phyloP scores from a whole-genome alignment of 2,797 vertebrate species.

The Sternarchorhynchus goeldii region DNA sequence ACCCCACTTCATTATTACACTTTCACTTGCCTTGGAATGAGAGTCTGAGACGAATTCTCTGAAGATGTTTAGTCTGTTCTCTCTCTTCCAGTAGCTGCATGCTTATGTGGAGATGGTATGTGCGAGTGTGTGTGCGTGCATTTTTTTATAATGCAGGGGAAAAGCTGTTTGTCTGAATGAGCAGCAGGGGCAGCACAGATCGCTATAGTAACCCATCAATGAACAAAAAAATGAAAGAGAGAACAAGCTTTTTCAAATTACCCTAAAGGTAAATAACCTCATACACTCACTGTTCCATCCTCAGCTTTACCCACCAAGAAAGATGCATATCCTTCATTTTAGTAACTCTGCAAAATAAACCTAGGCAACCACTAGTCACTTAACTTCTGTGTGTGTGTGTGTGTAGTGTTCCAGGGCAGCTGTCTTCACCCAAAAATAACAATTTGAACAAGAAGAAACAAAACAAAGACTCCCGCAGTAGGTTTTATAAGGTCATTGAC shows the following conservation, averaged over 20 bases:
- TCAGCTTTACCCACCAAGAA: too few species aligned
- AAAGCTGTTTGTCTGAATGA: constrained; percentile 22
- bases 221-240: constrained; percentile 21
- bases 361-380: neutral
- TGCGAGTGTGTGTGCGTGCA: constrained; percentile 2
- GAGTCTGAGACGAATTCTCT: neutral
- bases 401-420: constrained; percentile 34
- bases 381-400: constrained; percentile 18
- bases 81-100: constrained; percentile 28
- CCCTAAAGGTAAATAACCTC: neutral
- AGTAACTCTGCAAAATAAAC: neutral
- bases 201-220: constrained; percentile 40
- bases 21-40: constrained; percentile 25
- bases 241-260: neutral
- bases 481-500: constrained; percentile 43
- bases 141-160: constrained; percentile 18
- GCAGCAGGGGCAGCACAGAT: constrained; percentile 39
- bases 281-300: neutral
- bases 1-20: neutral
- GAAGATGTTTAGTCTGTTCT: constrained; percentile 13
- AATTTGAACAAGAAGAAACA: constrained; percentile 35
- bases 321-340: neutral
- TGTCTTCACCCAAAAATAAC: constrained; percentile 47
- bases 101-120: neutral
- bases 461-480: constrained; percentile 42